Conservation (phyloP, 2,888 invertebrate genomes). For the Spicauda simplicius region DNA sequence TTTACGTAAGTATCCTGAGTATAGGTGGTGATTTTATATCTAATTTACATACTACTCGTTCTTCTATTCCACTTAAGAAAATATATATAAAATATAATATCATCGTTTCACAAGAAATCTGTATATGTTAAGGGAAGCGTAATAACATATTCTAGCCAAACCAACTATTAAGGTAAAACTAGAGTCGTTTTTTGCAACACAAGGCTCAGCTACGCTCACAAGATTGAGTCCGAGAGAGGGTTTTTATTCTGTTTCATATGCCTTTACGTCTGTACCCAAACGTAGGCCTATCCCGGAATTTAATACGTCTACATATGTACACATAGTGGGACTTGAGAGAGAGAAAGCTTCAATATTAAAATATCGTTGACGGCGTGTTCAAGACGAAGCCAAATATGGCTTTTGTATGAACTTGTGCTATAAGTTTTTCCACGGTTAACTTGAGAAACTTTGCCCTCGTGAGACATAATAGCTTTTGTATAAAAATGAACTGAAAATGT, state of each 20-base stretch:
- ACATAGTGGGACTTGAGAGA: slow-evolving; percentile 9
- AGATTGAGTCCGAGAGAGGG: slow-evolving; percentile 23
- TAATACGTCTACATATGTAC: slow-evolving; percentile 21
- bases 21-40: too few species aligned
- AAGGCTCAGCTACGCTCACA: slow-evolving; percentile 4
- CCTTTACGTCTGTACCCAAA: slow-evolving; percentile 15
- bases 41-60: too few species aligned
- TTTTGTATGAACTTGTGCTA: slow-evolving; percentile 38
- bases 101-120: too few species aligned
- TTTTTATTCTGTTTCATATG: slow-evolving; percentile 27
- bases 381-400: slow-evolving; percentile 29
- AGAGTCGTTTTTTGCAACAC: slow-evolving; percentile 11
- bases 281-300: slow-evolving; percentile 21
- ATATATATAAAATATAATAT: too few species aligned
- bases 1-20: too few species aligned
- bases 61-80: too few species aligned
- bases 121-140: background rate
- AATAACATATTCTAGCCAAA: background rate
- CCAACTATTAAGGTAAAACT: slow-evolving; percentile 5
- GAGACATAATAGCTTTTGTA: slow-evolving; percentile 40
- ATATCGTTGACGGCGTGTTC: slow-evolving; percentile 25
- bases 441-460: slow-evolving; percentile 38
- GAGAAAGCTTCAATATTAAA: slow-evolving; percentile 34
- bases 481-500: slow-evolving; percentile 37
- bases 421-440: slow-evolving; percentile 40